These are phyloP conservation scores for Leucophenga maculata DNA, from an alignment of 2,888 invertebrate species.

Conservation along the genomic window DNA sequence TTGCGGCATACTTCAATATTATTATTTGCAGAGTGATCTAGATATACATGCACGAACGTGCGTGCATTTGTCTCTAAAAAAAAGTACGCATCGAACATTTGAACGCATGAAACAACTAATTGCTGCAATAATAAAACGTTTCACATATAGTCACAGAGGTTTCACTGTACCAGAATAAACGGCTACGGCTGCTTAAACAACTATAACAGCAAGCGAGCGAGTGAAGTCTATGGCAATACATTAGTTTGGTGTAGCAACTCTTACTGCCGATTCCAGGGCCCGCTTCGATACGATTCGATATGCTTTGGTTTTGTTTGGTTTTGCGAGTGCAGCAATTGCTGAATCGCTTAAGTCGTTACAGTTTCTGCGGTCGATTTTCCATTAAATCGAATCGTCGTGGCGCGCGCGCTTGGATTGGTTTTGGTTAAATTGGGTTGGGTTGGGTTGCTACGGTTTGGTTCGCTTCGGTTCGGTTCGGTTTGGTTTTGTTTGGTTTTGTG, in stretches of 20 bases:
- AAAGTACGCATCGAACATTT: no score
- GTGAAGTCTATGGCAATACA: no score
- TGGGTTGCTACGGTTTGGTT: conserved; percentile 3
- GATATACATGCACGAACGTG: not conserved
- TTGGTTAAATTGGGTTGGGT: conserved; percentile 39
- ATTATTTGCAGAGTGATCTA: conserved; percentile 6
- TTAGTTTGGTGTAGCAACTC: no score
- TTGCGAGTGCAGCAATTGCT: conserved; percentile 51
- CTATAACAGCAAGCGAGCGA: no score
- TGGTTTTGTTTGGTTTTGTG: conserved; percentile 12
- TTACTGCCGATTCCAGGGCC: not conserved
- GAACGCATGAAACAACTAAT: conserved; percentile 1
- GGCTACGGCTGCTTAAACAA: no score
- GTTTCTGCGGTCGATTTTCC: conserved; percentile 63
- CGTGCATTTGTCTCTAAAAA: no score
- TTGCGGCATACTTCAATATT: conserved; percentile 8
- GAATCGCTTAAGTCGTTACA: conserved; percentile 58
- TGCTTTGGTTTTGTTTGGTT: conserved; percentile 31
- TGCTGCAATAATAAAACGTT: not conserved
- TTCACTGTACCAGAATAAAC: not conserved
- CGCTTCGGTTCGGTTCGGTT: conserved; percentile 42
- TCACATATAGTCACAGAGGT: not conserved
- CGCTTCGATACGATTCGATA: conserved; percentile 28
- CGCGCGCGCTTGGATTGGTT: conserved; percentile 52
- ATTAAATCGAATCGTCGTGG: conserved; percentile 59